Percentiles rank a stretch among this genome's conserved stretches.
Evolutionary conservation across 1,140 invertebrate species (phyloP).

Genomic region (Achroia grisella): DNA sequence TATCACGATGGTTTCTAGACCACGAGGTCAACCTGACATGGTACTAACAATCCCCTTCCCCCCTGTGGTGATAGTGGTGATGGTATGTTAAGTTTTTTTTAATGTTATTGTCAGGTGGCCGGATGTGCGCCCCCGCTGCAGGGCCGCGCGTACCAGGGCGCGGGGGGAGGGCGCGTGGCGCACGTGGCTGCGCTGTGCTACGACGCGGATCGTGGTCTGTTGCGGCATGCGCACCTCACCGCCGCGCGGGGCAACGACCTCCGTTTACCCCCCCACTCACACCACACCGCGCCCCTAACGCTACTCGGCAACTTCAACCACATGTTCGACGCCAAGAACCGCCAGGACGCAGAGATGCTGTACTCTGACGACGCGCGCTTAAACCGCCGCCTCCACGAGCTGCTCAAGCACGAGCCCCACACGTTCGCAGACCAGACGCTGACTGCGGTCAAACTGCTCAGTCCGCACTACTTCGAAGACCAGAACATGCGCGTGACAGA

Average conservation of each 20-base stretch:
- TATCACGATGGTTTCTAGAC: no score
- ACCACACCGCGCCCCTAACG: constrained; percentile 35
- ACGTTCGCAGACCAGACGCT: constrained; percentile 46
- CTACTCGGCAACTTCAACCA: constrained; percentile 65
- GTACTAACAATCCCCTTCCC: no score
- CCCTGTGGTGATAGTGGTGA: no score
- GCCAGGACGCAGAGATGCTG: constrained; percentile 49
- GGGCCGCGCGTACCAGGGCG: constrained; percentile 48
- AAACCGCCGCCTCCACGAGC: constrained; percentile 42
- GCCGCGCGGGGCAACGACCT: constrained; percentile 26
- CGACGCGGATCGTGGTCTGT: constrained; percentile 44
- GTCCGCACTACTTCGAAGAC: constrained; percentile 49
- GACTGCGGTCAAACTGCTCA: constrained; percentile 36
- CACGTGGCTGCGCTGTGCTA: constrained; percentile 58
- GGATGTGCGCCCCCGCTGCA: constrained; percentile 43
- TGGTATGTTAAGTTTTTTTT: no score
- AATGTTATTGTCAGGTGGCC: constrained; percentile 37
- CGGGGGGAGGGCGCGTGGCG: constrained; percentile 12
- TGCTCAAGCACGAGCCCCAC: constrained; percentile 39
- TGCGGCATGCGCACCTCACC: constrained; percentile 27
- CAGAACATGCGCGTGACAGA: constrained; percentile 52
- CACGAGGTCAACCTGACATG: no score
- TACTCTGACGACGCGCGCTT: constrained; percentile 47
- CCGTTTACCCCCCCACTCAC: constrained; percentile 30
- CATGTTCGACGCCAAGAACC: constrained; percentile 57